Percentiles rank a stretch among this genome's conserved stretches.
Evolutionary conservation across 2,888 invertebrate genomes (phyloP).

Genomic region (Mythimna pallens): DNA sequence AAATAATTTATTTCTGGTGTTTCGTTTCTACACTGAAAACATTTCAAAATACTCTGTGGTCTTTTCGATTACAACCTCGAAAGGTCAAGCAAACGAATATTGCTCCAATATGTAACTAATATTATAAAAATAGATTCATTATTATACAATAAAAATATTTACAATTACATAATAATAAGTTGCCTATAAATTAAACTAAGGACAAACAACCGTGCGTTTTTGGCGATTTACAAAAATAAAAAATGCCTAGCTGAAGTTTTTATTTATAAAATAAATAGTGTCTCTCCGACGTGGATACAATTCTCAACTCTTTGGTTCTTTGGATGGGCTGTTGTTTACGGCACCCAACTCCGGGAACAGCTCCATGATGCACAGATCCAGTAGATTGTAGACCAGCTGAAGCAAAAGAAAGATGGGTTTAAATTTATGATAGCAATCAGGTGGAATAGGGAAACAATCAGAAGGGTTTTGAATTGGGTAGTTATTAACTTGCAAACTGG

Average conservation of each 20-base stretch:
- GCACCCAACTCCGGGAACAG: slow-evolving; percentile 93
- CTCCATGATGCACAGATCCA: slow-evolving; percentile 94
- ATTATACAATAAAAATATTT: slow-evolving; percentile 74
- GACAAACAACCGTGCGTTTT: slow-evolving; percentile 64
- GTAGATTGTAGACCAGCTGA: slow-evolving; percentile 94
- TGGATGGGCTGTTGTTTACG: slow-evolving; percentile 60
- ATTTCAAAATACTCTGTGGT: slow-evolving; percentile 70
- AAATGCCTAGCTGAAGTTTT: slow-evolving; percentile 53
- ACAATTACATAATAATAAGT: slow-evolving; percentile 61
- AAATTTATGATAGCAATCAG: not conserved
- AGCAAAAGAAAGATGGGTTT: slow-evolving; percentile 63
- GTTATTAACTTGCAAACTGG: no score
- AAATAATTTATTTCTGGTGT: slow-evolving; percentile 83
- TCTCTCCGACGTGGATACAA: slow-evolving; percentile 30
- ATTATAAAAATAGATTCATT: slow-evolving; percentile 83
- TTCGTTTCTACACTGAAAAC: slow-evolving; percentile 75
- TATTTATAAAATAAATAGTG: slow-evolving; percentile 59
- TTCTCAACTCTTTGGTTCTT: slow-evolving; percentile 79
- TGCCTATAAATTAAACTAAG: slow-evolving; percentile 65
- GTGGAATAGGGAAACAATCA: not conserved
- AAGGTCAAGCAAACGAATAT: slow-evolving; percentile 61
- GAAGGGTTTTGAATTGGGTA: not conserved
- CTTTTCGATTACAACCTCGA: slow-evolving; percentile 66
- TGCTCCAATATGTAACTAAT: slow-evolving; percentile 69
- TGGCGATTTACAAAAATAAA: slow-evolving; percentile 60